phyloP scores from a whole-genome alignment of 1,140 invertebrate genomes.

The Mercenaria mercenaria region DNA sequence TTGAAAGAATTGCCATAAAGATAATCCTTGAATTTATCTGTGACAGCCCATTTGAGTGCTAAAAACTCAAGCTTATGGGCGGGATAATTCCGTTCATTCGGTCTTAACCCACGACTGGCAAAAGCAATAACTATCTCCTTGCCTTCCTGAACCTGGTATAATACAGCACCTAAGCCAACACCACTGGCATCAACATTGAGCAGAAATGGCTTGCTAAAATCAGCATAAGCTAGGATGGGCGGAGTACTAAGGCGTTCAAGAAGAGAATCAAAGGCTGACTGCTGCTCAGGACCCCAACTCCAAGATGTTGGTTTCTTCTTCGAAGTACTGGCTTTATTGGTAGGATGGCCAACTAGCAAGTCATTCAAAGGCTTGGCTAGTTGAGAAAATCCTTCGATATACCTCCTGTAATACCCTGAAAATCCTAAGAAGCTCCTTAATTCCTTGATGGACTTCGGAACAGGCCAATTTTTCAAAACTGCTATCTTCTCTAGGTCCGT shows the following conservation, averaged over 20 bases:
- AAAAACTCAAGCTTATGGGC: constrained; percentile 55
- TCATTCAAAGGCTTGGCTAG: constrained; percentile 65
- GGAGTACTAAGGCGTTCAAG: background rate
- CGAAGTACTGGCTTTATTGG: too few species aligned
- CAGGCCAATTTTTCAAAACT: constrained; percentile 60
- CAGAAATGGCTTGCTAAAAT: constrained; percentile 29
- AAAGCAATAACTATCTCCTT: constrained; percentile 47
- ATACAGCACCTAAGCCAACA: constrained; percentile 38
- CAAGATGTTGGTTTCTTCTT: background rate
- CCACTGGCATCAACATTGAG: constrained; percentile 27
- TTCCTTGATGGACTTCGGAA: constrained; percentile 79
- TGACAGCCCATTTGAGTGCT: constrained; percentile 52
- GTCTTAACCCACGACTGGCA: constrained; percentile 33
- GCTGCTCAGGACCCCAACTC: constrained; percentile 11
- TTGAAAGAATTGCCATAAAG: background rate
- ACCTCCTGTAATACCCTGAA: constrained; percentile 81
- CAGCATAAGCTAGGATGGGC: background rate
- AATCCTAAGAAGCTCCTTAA: constrained; percentile 86
- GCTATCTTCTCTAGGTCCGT: constrained; percentile 47
- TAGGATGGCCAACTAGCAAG: too few species aligned
- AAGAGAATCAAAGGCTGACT: constrained; percentile 10
- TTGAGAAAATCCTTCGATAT: constrained; percentile 55
- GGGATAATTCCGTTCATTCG: constrained; percentile 37
- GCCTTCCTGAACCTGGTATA: constrained; percentile 53
- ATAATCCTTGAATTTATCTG: constrained; percentile 61